Conservation (phyloP, 2,888 invertebrate genomes). For the Morpho deidamia region DNA sequence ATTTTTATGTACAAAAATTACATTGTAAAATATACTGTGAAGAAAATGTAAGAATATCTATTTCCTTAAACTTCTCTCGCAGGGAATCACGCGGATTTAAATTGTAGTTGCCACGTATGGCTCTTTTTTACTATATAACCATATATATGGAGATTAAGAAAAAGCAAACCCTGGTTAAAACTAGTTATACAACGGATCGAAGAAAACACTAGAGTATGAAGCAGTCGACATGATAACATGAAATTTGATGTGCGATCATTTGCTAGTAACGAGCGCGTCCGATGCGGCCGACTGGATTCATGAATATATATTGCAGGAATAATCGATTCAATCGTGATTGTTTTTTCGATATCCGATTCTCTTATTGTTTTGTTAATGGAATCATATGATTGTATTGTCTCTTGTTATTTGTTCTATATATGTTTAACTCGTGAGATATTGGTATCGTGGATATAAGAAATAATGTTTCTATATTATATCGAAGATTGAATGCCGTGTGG, state of each 20-base stretch:
- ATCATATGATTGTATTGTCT: slow-evolving; percentile 5
- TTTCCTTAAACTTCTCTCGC: too few species aligned
- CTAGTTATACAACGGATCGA: neutral
- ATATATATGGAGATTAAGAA: too few species aligned
- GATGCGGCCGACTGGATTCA: slow-evolving; percentile 27
- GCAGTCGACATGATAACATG: slow-evolving; percentile 22
- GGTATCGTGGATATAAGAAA: neutral
- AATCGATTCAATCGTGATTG: slow-evolving; percentile 29
- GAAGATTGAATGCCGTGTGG: too few species aligned
- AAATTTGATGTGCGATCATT: slow-evolving; percentile 30
- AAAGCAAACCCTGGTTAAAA: too few species aligned
- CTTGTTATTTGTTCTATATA: neutral
- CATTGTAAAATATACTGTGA: too few species aligned
- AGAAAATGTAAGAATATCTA: too few species aligned
- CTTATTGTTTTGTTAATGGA: slow-evolving; percentile 20
- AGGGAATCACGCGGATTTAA: too few species aligned
- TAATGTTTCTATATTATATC: too few species aligned
- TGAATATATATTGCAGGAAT: slow-evolving; percentile 31
- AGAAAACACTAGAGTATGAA: neutral
- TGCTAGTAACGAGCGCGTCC: slow-evolving; percentile 21
- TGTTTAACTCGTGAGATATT: neutral
- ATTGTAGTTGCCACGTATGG: too few species aligned
- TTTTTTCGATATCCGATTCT: slow-evolving; percentile 28
- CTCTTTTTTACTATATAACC: too few species aligned
- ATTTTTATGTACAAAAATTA: too few species aligned